Evolutionary conservation across 2,113 vertebrate species (phyloP).

Genomic region (Dipodomys stephensi): DNA sequence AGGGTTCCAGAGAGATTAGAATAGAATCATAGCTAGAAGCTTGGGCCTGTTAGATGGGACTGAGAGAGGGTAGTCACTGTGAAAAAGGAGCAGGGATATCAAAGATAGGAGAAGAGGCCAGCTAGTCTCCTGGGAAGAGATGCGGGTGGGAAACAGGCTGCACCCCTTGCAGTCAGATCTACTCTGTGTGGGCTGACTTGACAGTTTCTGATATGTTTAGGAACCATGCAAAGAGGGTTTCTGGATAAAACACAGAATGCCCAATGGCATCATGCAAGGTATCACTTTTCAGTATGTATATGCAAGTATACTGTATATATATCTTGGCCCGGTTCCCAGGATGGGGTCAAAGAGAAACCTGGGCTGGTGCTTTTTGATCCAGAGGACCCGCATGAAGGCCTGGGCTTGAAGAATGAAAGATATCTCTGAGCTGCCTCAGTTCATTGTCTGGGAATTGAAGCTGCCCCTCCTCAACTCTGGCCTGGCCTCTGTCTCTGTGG

Average conservation of each 20-base stretch:
- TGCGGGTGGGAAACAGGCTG: constrained; percentile 55
- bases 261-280: constrained; percentile 24
- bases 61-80: neutral
- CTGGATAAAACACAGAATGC: constrained; percentile 46
- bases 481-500: neutral
- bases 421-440: constrained; percentile 77
- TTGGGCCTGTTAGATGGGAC: neutral
- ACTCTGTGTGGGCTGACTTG: constrained; percentile 34
- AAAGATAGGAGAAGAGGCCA: neutral
- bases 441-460: constrained; percentile 82
- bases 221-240: neutral
- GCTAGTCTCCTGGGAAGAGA: constrained; percentile 62
- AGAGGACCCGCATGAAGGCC: constrained; percentile 74
- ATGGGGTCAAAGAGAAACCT: neutral
- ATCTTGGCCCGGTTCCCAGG: neutral
- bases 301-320: neutral
- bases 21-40: neutral
- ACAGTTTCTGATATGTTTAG: constrained; percentile 51
- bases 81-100: neutral
- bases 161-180: constrained; percentile 59
- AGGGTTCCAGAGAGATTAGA: neutral
- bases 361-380: constrained; percentile 77
- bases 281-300: neutral
- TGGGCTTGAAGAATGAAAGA: constrained; percentile 76
- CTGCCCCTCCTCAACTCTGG: constrained; percentile 28